Conservation (phyloP, 2,113 vertebrate species). For the Ailuropoda melanoleuca region DNA sequence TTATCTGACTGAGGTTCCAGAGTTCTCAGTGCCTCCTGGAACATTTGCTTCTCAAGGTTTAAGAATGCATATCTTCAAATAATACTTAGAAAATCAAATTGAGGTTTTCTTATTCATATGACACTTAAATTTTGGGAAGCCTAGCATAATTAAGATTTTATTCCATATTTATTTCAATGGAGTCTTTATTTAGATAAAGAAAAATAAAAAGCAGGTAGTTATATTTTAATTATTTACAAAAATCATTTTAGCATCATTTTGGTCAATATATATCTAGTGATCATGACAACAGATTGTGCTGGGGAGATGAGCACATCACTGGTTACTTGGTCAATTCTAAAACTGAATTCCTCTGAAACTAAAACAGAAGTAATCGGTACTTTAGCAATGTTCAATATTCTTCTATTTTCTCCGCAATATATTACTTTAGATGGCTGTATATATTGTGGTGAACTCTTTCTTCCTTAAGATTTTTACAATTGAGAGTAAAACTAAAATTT, state of each 20-base stretch:
- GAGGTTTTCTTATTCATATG: background rate
- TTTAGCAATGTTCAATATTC: background rate
- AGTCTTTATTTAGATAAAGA: background rate
- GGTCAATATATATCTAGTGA: background rate
- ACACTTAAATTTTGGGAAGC: background rate
- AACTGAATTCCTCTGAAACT: background rate
- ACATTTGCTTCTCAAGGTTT: background rate
- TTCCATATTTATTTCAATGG: background rate
- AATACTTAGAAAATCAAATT: background rate
- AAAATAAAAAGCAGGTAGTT: background rate
- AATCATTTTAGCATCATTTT: background rate
- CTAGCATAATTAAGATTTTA: background rate
- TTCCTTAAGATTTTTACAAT: background rate
- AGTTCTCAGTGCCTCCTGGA: background rate
- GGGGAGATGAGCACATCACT: background rate
- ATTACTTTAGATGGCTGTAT: background rate
- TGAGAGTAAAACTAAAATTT: constrained; percentile 22
- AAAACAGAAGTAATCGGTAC: background rate
- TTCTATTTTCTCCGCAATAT: background rate
- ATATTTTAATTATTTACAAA: background rate
- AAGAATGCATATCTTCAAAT: background rate
- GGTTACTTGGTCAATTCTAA: background rate
- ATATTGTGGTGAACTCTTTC: background rate
- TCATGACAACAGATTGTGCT: background rate
- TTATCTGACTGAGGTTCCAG: too few species aligned